phyloP scores from a whole-genome alignment of 2,797 vertebrate species.

The Zalophus californianus region DNA sequence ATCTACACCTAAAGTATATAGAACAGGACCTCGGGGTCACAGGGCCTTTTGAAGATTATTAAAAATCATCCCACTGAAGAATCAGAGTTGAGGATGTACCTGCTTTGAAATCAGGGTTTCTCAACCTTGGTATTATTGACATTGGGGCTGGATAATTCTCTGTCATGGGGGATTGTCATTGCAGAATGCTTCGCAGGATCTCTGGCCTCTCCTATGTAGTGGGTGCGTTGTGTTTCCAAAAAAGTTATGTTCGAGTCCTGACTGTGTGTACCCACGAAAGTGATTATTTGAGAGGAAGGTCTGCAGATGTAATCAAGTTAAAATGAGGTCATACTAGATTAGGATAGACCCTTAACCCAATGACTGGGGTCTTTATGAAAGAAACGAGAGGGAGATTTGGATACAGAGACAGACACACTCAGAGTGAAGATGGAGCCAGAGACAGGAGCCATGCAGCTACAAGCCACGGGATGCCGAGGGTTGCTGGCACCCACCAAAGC shows the following conservation, averaged over 20 bases:
- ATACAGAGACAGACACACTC: neutral
- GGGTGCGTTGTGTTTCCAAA: neutral
- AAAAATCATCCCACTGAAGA: neutral
- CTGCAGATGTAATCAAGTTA: neutral
- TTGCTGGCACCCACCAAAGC: neutral
- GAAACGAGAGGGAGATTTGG: neutral
- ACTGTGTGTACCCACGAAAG: neutral
- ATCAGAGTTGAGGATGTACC: neutral
- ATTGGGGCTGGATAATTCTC: neutral
- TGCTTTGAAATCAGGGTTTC: conserved; percentile 32
- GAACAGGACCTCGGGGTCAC: neutral
- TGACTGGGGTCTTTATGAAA: neutral
- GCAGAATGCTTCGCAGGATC: neutral
- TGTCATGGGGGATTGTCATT: neutral
- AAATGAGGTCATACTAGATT: neutral
- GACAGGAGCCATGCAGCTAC: neutral
- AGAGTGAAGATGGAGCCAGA: neutral
- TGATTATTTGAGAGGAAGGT: neutral
- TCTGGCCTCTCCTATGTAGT: neutral
- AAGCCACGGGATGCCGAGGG: too few species aligned
- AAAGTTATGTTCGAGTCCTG: neutral
- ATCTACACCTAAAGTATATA: neutral
- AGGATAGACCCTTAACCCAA: neutral
- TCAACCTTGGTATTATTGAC: neutral
- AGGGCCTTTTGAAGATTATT: neutral